Evolutionary conservation across 2,113 vertebrate species (phyloP), one percentile per base, ranked within the genome.

Genomic region (Prochilodus magdalenae): DNA sequence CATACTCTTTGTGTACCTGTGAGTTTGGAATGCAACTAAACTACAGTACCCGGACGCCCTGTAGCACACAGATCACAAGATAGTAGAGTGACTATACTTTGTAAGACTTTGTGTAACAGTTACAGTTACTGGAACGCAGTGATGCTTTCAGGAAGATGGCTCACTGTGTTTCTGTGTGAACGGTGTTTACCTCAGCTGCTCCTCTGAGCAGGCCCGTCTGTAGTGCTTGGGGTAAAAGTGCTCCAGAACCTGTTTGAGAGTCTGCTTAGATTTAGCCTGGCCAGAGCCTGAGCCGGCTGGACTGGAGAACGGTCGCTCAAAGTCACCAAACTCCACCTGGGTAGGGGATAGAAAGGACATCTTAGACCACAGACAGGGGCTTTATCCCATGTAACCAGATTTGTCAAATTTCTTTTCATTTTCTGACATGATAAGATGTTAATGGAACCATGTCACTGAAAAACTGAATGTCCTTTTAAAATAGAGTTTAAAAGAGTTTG

Each of bases 171-270:
- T 44, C 33, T 71, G 44, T 72, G 20, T 29, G 24, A 69, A 18
- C 57, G 1, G 10, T 22, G 78, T 85, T 90, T 93, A 99, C 98
- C 97, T 94, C 85, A 97, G 90, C n/a, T 98, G 96, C 44, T 98
- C 97, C 69, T 98, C 97, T 53, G 96, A 93, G 60, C 92, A 92
- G 33, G 90, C 92, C 33, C 94, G 92, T 84, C 94, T 94, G 44
- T 99, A 99, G 80, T 97, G 95, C 89, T 96, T 97, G 0, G 97
- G 97, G 85, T 98, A 99, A 88, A 98, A 98, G 87, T 93, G 94
- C 80, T 99, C 97, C 89, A 99, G 87, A 87, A 96, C 95, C 91
- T 98, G 97, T 80, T 96, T 98, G 66, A 99, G 86, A 15, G 93
- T 96, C 88, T 98, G 97, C 84, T 90, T 97, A 47, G 94, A 95